Evolutionary conservation across 2,888 invertebrate species (phyloP).

Genomic region (Conistra vaccinii): DNA sequence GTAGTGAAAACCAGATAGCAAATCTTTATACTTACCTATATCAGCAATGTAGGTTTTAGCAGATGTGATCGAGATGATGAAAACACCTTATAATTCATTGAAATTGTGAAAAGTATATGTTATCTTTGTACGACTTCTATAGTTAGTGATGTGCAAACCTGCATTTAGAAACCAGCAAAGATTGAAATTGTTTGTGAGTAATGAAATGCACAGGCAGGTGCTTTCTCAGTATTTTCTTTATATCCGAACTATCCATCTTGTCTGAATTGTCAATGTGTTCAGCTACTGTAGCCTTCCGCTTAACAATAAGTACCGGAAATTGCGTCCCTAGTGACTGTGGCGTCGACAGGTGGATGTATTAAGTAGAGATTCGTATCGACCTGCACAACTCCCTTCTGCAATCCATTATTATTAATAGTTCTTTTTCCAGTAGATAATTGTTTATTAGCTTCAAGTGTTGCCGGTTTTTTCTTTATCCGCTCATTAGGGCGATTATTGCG

Average conservation of each 20-base stretch:
- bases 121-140: neutral
- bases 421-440: conserved; percentile 32
- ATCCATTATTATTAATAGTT: conserved; percentile 45
- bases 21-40: neutral
- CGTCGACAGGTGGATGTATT: conserved; percentile 61
- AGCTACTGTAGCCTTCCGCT: conserved; percentile 54
- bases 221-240: conserved; percentile 54
- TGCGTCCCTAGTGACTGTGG: conserved; percentile 60
- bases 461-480: conserved; percentile 5
- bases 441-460: conserved; percentile 17
- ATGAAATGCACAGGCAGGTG: conserved; percentile 41
- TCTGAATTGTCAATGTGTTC: conserved; percentile 56
- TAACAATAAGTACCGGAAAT: conserved; percentile 67
- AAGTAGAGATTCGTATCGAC: conserved; percentile 54
- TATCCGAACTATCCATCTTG: conserved; percentile 62
- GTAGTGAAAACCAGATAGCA: too few species aligned
- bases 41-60: neutral
- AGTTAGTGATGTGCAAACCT: conserved; percentile 11
- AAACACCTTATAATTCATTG: neutral
- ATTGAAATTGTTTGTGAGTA: conserved; percentile 34
- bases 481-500: conserved; percentile 44
- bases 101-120: conserved; percentile 2
- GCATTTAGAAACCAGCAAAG: conserved; percentile 18
- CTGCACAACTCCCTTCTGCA: conserved; percentile 37
- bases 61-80: neutral